These are phyloP conservation scores for Picathartes gymnocephalus DNA, from an alignment of 2,113 vertebrate genomes.

Conservation along the genomic window DNA sequence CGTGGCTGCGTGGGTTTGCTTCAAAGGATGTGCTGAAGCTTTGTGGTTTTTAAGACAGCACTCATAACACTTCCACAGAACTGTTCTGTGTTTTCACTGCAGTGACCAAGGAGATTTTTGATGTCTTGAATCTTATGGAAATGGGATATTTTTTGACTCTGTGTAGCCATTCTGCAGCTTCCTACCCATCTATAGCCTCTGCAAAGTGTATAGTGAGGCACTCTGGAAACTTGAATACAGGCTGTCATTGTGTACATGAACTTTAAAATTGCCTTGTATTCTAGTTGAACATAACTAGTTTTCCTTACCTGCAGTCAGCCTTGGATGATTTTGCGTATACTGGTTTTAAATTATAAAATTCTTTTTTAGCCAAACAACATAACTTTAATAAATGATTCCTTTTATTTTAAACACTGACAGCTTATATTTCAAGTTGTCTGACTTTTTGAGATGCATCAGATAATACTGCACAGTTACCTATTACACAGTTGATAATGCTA, in stretches of 20 bases:
- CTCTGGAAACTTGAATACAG: not conserved
- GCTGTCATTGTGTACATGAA: not conserved
- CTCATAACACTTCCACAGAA: not conserved
- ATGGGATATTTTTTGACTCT: not conserved
- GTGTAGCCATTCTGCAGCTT: not conserved
- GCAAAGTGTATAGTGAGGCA: not conserved
- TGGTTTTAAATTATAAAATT: not conserved
- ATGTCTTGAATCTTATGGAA: not conserved
- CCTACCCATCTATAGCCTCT: not conserved
- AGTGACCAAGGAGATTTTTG: not conserved
- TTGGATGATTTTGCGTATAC: not conserved
- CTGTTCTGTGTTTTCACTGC: not conserved
- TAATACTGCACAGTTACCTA: not conserved
- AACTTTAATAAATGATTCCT: not conserved
- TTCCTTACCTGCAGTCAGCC: not conserved
- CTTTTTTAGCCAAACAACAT: not conserved
- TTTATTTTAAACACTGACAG: not conserved
- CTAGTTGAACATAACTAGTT: not conserved
- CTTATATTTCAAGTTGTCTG: not conserved
- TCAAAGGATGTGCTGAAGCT: not conserved
- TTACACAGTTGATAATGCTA: not conserved
- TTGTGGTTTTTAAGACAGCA: not conserved
- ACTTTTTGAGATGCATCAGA: not conserved
- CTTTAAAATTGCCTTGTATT: not conserved
- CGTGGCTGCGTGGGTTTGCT: not conserved